These are phyloP conservation scores for Phataginus tricuspis DNA, from an alignment of 2,797 vertebrate genomes.

Conservation along the genomic window DNA sequence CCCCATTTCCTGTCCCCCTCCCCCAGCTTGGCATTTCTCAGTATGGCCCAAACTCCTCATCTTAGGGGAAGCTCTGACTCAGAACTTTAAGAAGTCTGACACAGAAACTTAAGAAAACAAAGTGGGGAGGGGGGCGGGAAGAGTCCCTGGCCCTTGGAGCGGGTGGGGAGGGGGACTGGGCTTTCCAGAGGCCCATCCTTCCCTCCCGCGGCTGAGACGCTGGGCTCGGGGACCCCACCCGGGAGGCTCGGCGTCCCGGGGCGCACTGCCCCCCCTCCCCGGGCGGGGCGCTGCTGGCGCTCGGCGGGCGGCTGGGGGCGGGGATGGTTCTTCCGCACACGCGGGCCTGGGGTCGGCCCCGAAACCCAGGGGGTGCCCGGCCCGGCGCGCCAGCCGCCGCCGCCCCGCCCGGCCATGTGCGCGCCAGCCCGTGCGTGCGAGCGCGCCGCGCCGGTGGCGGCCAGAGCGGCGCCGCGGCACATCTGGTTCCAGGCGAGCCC, in stretches of 20 bases:
- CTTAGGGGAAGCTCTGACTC: conserved; percentile 65
- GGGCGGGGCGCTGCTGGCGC: neutral
- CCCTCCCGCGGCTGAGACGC: neutral
- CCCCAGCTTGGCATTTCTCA: neutral
- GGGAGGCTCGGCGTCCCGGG: neutral
- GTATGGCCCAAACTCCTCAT: neutral
- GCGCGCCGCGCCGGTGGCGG: conserved; percentile 85
- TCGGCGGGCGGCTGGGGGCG: neutral
- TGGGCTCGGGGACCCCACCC: neutral
- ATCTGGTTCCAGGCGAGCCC: conserved; percentile 89
- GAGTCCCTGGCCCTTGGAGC: neutral
- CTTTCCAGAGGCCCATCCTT: neutral
- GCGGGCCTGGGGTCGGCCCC: conserved; percentile 11
- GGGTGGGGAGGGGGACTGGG: neutral
- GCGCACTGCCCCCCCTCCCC: no score
- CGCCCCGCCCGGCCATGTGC: conserved; percentile 84
- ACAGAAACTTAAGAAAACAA: conserved; percentile 67
- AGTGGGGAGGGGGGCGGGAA: neutral
- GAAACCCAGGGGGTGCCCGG: conserved; percentile 61
- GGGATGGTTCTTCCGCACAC: neutral
- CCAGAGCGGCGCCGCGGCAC: conserved; percentile 88
- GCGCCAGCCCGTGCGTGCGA: conserved; percentile 87
- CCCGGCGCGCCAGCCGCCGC: conserved; percentile 3
- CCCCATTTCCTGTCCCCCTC: neutral
- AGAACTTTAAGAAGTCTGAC: conserved; percentile 9